Base-by-base conservation (phyloP, 2,797 vertebrate species). In the Rhinichthys osculus region DNA sequence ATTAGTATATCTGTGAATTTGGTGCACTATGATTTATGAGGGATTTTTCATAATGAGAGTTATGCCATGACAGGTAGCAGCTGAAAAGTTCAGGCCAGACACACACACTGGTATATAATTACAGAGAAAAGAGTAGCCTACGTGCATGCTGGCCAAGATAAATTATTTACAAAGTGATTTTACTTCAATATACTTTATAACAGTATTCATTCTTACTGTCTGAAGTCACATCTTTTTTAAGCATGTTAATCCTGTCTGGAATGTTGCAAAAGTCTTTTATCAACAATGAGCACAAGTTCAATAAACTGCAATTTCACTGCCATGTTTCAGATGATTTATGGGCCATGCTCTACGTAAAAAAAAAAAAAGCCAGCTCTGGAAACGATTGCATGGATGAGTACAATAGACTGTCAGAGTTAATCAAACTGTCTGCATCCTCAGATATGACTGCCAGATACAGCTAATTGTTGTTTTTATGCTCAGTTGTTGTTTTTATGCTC, bases 281-380 rank as follows among this genome's bases (percentile, higher is more conserved):
- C 81, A 83, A 81, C 64, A 23, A 21, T 83, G 79, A 47, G 72
- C 54, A 62, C n/a, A 85, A 72, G 85, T 89, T 88, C 52, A 64
- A 72, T 52, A 76, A 89, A 87, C 77, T 73, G 82, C 88, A 14
- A 86, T 86, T 90, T 85, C n/a, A 84, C 86, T 86, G 86, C 72
- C 38, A 83, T 81, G 87, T 79, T 88, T 71, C 73, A 52, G 7
- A 50, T 82, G 64, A 87, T 87, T 86, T 91, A 88, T 86, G 78
- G 50, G 72, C 79, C 76, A 64, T 47, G 80, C 83, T 52, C 54
- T 78, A 71, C 14, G 42, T 79, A 71, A 67, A 87, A 82, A 69
- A 57, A 87, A 78, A 86, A 85, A 86, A 35, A 67, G 5, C 30
- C 76, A 59, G 50, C 69, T 82, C 47, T 67, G 67, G 47, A 89